These are phyloP conservation scores for Drosophila falleni DNA, from an alignment of 2,888 invertebrate genomes.

Conservation along the genomic window DNA sequence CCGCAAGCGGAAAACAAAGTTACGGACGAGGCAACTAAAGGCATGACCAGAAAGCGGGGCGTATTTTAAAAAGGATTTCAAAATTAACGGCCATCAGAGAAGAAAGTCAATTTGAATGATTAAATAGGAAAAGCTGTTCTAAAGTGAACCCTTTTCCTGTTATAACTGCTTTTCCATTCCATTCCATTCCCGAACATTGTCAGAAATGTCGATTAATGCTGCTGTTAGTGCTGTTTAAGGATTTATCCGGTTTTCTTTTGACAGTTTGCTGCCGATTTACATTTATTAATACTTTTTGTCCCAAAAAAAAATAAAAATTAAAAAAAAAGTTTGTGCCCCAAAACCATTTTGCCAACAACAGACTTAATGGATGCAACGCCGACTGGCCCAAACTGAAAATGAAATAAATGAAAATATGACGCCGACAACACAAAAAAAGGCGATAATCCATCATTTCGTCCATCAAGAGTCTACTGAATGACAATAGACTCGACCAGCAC, in stretches of 20 bases:
- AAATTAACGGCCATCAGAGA: constrained; percentile 73
- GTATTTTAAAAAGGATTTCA: constrained; percentile 70
- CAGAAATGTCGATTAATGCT: constrained; percentile 67
- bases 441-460: constrained; percentile 69
- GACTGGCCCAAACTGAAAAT: constrained; percentile 24
- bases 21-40: constrained; percentile 33
- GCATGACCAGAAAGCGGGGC: constrained; percentile 6
- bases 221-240: constrained; percentile 66
- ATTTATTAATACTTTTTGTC: constrained; percentile 60
- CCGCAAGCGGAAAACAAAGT: constrained; percentile 71
- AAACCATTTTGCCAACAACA: constrained; percentile 22
- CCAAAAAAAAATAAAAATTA: not conserved
- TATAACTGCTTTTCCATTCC: constrained; percentile 8
- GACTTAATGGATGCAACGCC: constrained; percentile 44
- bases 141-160: constrained; percentile 50
- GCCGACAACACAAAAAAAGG: constrained; percentile 36
- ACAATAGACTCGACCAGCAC: constrained; percentile 26
- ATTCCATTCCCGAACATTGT: constrained; percentile 5
- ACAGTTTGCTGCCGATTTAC: constrained; percentile 62
- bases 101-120: constrained; percentile 78
- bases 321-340: constrained; percentile 35
- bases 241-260: constrained; percentile 38
- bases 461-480: constrained; percentile 37
- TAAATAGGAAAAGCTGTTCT: constrained; percentile 69
- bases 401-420: constrained; percentile 44